Conservation (phyloP, 2,888 invertebrate genomes). For the Tetanocera ferruginea region DNA sequence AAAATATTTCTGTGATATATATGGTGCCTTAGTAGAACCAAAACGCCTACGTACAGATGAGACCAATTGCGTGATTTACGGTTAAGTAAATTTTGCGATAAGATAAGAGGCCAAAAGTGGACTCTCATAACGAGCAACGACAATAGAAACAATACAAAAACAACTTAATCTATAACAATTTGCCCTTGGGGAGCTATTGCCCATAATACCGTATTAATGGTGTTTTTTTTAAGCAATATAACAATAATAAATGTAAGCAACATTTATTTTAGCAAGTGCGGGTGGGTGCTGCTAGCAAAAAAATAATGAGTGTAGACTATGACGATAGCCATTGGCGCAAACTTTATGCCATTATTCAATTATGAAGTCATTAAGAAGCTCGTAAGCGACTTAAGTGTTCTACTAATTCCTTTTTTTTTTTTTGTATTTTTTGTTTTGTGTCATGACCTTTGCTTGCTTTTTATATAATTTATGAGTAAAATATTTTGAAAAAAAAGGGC, state of each 20-base stretch:
- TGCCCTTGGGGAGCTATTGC: neutral
- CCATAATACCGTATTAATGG: neutral
- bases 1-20: no score
- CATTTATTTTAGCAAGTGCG: neutral
- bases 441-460: neutral
- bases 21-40: no score
- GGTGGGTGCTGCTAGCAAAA: no score
- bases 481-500: no score
- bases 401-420: constrained; percentile 40
- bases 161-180: neutral
- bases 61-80: no score
- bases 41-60: no score
- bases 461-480: neutral
- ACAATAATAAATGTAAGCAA: neutral
- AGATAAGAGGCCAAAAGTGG: no score
- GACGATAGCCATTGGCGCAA: neutral
- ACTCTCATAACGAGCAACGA: neutral
- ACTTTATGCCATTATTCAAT: constrained; percentile 54
- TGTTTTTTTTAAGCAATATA: neutral
- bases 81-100: no score
- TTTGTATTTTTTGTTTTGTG: neutral
- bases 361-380: constrained; percentile 56
- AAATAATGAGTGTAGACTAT: no score
- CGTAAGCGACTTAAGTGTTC: constrained; percentile 50
- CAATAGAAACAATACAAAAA: neutral